A percentile compares a stretch with the other conserved stretches of the same genome.
Conservation (phyloP, 2,888 invertebrate species). For the Trichogramma evanescens region DNA sequence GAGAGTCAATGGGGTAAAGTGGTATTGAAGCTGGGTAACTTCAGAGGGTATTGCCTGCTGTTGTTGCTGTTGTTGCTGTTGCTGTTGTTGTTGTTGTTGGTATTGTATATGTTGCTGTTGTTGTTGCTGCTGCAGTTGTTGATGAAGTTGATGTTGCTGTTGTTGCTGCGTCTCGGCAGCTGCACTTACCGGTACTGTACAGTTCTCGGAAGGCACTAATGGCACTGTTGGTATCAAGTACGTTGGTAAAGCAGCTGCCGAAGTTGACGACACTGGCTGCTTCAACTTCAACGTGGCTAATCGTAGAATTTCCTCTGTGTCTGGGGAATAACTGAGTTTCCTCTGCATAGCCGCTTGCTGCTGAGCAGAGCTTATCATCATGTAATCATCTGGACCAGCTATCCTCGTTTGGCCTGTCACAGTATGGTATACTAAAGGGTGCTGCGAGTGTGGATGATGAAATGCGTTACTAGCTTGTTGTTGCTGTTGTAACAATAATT, state of each 20-base stretch:
- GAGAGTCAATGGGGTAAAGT: slow-evolving; percentile 35
- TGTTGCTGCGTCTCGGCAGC: background rate
- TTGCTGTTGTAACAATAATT: slow-evolving; percentile 42
- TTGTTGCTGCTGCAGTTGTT: background rate
- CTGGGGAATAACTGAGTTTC: slow-evolving; percentile 38
- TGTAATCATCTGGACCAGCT: slow-evolving; percentile 41
- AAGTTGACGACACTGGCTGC: slow-evolving; percentile 30
- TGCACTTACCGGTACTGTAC: slow-evolving; percentile 26
- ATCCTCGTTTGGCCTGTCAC: slow-evolving; percentile 42
- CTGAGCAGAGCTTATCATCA: slow-evolving; percentile 42
- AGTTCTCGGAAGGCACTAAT: slow-evolving; percentile 42
- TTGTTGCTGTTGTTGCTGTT: background rate
- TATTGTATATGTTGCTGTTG: background rate
- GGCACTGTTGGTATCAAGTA: slow-evolving; percentile 43
- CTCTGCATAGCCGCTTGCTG: slow-evolving; percentile 41
- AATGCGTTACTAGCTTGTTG: slow-evolving; percentile 41
- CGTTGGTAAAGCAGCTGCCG: slow-evolving; percentile 34
- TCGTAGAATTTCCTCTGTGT: slow-evolving; percentile 44
- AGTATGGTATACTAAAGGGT: slow-evolving; percentile 41
- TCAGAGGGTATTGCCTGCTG: background rate
- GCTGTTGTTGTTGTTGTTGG: background rate
- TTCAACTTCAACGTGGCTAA: slow-evolving; percentile 43
- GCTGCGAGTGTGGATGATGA: slow-evolving; percentile 42
- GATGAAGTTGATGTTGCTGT: background rate
- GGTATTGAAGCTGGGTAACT: slow-evolving; percentile 31